phyloP scores from a whole-genome alignment of 2,888 invertebrate species.

The Melangyna quadrimaculata region DNA sequence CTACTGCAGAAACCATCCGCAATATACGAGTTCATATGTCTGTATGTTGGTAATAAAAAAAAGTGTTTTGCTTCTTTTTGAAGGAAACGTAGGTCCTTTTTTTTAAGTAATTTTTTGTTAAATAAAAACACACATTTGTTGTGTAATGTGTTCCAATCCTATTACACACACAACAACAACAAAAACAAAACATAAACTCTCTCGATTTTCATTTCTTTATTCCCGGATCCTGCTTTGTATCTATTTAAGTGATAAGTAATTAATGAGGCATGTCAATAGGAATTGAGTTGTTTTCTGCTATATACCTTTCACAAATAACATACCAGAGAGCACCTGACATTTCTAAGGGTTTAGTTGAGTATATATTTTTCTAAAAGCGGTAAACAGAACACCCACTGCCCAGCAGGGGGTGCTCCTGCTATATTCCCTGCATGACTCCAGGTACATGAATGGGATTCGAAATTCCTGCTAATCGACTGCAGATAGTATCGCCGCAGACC shows the following conservation, averaged over 20 bases:
- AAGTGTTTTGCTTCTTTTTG: not conserved
- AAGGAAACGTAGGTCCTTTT: constrained; percentile 21
- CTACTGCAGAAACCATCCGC: constrained; percentile 17
- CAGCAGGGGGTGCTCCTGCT: constrained; percentile 67
- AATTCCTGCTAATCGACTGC: constrained; percentile 66
- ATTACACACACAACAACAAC: not conserved
- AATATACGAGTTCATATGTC: not conserved
- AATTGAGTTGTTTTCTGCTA: constrained; percentile 59
- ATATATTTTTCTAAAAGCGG: constrained; percentile 65
- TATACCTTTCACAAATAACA: constrained; percentile 27
- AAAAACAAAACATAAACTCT: constrained; percentile 3
- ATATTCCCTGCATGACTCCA: constrained; percentile 20
- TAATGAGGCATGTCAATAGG: constrained; percentile 64
- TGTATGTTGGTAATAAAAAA: not conserved
- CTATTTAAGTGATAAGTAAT: constrained; percentile 71
- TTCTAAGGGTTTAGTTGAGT: constrained; percentile 7
- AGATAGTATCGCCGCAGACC: constrained; percentile 53
- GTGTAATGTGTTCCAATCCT: not conserved
- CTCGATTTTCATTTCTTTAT: constrained; percentile 10
- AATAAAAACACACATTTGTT: not conserved
- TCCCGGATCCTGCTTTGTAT: constrained; percentile 55
- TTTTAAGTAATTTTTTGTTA: not conserved
- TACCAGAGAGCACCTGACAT: not conserved
- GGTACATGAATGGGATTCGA: constrained; percentile 35
- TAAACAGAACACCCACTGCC: constrained; percentile 70